These are phyloP conservation scores for Cheiracanthium punctorium DNA, from an alignment of 2,888 invertebrate genomes.

Conservation along the genomic window DNA sequence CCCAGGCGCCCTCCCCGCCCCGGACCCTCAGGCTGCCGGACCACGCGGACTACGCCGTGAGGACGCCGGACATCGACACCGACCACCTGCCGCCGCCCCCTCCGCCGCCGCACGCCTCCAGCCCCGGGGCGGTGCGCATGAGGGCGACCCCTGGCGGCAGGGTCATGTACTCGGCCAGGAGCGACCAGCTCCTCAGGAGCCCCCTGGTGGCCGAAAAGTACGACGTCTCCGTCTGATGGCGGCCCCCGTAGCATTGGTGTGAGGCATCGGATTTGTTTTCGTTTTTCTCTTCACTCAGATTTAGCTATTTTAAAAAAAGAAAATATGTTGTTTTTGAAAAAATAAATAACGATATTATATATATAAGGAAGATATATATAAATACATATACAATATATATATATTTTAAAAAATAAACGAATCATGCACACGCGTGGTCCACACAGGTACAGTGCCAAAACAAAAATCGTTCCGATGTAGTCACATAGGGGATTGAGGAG, in stretches of 20 bases:
- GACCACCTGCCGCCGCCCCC: constrained; percentile 66
- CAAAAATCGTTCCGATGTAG: no score
- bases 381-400: no score
- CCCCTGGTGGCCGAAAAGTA: neutral
- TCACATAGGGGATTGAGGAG: no score
- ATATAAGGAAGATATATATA: no score
- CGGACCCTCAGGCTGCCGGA: constrained; percentile 18
- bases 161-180: constrained; percentile 53
- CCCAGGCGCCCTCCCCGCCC: constrained; percentile 29
- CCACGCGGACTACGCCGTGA: constrained; percentile 39
- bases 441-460: no score
- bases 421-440: no score
- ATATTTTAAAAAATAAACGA: no score
- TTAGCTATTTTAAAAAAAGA: no score
- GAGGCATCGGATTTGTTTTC: no score
- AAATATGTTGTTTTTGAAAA: no score
- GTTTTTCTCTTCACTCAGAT: no score
- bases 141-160: constrained; percentile 17
- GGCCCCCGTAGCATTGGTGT: neutral
- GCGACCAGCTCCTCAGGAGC: constrained; percentile 30
- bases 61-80: constrained; percentile 64
- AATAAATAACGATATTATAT: no score
- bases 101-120: constrained; percentile 59
- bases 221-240: constrained; percentile 47
- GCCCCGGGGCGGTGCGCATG: constrained; percentile 19